Evolutionary conservation across 2,888 invertebrate genomes (phyloP), one percentile per base, ranked within the genome.

Genomic region (Calliopum simillimum): DNA sequence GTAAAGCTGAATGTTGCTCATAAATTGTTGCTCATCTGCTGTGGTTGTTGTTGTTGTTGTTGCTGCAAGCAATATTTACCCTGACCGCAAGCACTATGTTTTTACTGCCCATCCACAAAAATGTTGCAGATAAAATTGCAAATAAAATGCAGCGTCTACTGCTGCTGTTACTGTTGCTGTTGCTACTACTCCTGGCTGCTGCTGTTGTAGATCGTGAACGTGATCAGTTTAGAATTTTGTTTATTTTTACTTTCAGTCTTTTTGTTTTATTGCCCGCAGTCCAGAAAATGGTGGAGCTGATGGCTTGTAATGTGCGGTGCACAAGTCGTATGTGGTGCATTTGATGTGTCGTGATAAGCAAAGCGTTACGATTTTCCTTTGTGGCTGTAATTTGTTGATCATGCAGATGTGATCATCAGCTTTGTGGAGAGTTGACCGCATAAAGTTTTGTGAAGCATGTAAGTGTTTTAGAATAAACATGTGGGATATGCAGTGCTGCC

Each of bases 331-430:
- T 56, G 46, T 46, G 44, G 44, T 5, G 16, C 14, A 11, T 44
- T 53, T 16, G 25, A 23, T 66, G 25, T 25, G 66, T 58, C 58
- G 67, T 67, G 67, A 67, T 58, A 67, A 67, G 49, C 67, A 67
- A 59, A 47, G 58, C 67, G n/a, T 49, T 44, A 41, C 43, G 41
- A 64, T 66, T 25, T 33, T 33, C 33, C 8, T 33, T 8, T 33
- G 33, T 33, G 33, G 61, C 69, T 51, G 55, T 70, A 72, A 69
- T 70, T 72, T 72, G 69, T 56, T 64, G 69, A 66, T 71, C 71
- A 65, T 69, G 66, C 65, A 68, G 65, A 55, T 69, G 71, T 25
- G 61, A 68, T 68, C 55, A 68, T 68, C 55, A 53, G 44, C 41
- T 25, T n/a, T 16, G 11, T 23, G n/a, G n/a, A 55, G 21, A 44